Evolutionary conservation across 2,797 vertebrate genomes (phyloP), one percentile per base, ranked within the genome.

Genomic region (Atherinosoma microstoma): DNA sequence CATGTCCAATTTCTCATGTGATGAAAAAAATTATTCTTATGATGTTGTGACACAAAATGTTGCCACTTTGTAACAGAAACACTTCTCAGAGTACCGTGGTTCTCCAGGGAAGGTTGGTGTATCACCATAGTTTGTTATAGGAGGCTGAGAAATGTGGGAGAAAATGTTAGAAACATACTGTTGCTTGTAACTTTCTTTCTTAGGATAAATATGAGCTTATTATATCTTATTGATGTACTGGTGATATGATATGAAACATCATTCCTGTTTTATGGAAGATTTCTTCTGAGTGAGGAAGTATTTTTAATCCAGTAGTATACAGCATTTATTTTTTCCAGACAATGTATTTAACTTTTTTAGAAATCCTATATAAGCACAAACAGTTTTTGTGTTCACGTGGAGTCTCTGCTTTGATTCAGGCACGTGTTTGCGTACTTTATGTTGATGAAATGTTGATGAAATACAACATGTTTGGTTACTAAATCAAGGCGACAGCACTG

Each of bases 401-500:
- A 32, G 34, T 32, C 13, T 51, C 61, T 56, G 51, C 15, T 71
- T 64, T 34, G 22, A 32, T 62, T 9, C 32, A 45, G 3, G 10
- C 2, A 1, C 59, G 27, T 64, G 22, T 51, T 6, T 73, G 36
- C 42, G 68, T 51, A 51, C 67, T 42, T 73, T 34, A 59, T 27
- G 42, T 15, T 42, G 40, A 71, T 70, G 64, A 86, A 91, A 59
- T 27, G 42, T 18, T 42, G 40, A 71, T 71, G 64, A 86, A 91
- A 88, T 32, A 53, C 84, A 32, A 72, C 51, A 67, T 15, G 67
- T 74, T 60, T 67, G 68, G 86, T 90, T 91, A 89, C 87, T 92
- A 90, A 90, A 91, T 93, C 93, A 92, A 86, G 84, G 68, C 88
- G 89, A 89, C 87, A 86, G 67, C 85, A 5, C 80, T 92, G 87